phyloP scores from a whole-genome alignment of 2,797 vertebrate genomes.

The Acrossocheilus fasciatus region DNA sequence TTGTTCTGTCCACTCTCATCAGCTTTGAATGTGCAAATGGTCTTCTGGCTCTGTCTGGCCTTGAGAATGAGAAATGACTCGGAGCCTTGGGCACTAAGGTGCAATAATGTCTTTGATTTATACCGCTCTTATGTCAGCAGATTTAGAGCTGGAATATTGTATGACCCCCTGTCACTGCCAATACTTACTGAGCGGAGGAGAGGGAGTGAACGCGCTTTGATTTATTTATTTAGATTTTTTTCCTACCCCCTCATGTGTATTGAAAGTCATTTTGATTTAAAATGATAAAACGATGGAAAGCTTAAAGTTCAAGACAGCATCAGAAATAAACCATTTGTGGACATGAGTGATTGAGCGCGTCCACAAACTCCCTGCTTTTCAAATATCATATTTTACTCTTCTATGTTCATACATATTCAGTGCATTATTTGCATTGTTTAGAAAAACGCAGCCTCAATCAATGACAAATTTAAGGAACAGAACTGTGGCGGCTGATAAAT shows the following conservation, averaged over 20 bases:
- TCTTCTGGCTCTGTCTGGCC: constrained; percentile 59
- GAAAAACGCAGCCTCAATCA: constrained; percentile 23
- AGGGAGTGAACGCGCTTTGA: constrained; percentile 64
- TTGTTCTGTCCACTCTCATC: constrained; percentile 61
- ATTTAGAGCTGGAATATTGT: constrained; percentile 70
- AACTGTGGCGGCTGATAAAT: constrained; percentile 42
- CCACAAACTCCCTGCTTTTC: constrained; percentile 11
- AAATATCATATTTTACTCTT: constrained; percentile 35
- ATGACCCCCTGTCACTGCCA: constrained; percentile 66
- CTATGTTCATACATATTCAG: constrained; percentile 41
- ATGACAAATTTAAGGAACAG: constrained; percentile 12
- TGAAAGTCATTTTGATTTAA: constrained; percentile 63
- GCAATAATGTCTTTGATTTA: constrained; percentile 77
- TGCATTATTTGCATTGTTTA: constrained; percentile 33
- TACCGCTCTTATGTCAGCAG: constrained; percentile 72
- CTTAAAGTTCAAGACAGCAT: constrained; percentile 48
- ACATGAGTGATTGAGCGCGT: constrained; percentile 34
- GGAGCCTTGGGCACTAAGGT: constrained; percentile 68
- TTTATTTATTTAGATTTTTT: constrained; percentile 74
- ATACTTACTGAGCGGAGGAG: constrained; percentile 70
- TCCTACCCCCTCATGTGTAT: constrained; percentile 13
- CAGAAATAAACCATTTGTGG: constrained; percentile 56
- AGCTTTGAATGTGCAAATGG: constrained; percentile 59
- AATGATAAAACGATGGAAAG: constrained; percentile 52
- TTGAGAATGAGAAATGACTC: constrained; percentile 58